Evolutionary conservation across 2,113 vertebrate genomes (phyloP).

Genomic region (human): GRCh38 chr2:219973001-219973500

Average conservation of each 20-base stretch:
- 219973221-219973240: conserved; percentile 13
- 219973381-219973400: neutral
- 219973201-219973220: neutral
- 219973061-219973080: neutral
- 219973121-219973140: neutral
- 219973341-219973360: conserved; percentile 11
- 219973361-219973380: neutral
- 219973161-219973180: neutral
- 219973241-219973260: neutral
- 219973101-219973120: neutral
- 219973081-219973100: neutral
- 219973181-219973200: neutral
- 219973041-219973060: conserved; percentile 17
- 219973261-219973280: neutral
- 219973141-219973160: neutral
- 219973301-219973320: neutral
- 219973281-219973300: neutral
- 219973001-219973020: conserved; percentile 4
- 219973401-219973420: neutral
- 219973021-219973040: neutral
- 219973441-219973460: neutral
- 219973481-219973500: conserved; percentile 48
- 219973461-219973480: neutral
- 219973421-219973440: neutral
- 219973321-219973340: neutral